Conservation (phyloP, 2,888 invertebrate genomes). For the Hypselothyrea guttata region DNA sequence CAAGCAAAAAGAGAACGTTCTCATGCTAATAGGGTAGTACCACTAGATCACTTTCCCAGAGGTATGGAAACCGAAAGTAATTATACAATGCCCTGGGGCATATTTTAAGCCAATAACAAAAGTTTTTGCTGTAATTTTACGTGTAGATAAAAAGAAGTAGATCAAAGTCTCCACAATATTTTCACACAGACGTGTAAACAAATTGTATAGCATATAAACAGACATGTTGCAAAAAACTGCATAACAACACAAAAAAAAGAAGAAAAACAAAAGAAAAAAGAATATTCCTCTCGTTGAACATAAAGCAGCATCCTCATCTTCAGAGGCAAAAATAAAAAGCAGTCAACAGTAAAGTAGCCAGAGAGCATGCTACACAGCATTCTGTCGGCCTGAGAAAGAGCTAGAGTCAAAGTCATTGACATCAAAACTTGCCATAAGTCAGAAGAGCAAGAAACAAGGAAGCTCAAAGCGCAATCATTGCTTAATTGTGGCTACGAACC, state of each 20-base stretch:
- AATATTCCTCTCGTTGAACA: neutral
- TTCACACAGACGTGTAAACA: neutral
- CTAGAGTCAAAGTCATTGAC: conserved; percentile 55
- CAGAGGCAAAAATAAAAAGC: conserved; percentile 4
- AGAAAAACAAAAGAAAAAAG: conserved; percentile 18
- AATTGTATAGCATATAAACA: conserved; percentile 1
- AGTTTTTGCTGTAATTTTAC: neutral
- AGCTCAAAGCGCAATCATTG: conserved; percentile 61
- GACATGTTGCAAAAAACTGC: neutral
- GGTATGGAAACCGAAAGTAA: conserved; percentile 31
- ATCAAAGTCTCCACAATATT: neutral
- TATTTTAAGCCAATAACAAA: neutral
- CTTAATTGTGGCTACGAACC: conserved; percentile 21
- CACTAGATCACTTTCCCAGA: conserved; percentile 7
- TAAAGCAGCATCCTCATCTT: neutral
- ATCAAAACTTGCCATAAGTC: conserved; percentile 67
- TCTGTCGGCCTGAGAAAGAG: conserved; percentile 26
- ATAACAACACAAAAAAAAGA: no score
- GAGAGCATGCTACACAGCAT: conserved; percentile 36
- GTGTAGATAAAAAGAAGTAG: neutral
- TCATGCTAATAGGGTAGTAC: conserved; percentile 18
- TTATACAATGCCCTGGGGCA: conserved; percentile 20
- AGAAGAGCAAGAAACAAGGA: conserved; percentile 73
- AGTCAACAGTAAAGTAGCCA: conserved; percentile 4
- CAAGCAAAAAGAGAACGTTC: conserved; percentile 20